Conservation (phyloP, 2,888 invertebrate genomes). For the Eueremaeus valkanovi region DNA sequence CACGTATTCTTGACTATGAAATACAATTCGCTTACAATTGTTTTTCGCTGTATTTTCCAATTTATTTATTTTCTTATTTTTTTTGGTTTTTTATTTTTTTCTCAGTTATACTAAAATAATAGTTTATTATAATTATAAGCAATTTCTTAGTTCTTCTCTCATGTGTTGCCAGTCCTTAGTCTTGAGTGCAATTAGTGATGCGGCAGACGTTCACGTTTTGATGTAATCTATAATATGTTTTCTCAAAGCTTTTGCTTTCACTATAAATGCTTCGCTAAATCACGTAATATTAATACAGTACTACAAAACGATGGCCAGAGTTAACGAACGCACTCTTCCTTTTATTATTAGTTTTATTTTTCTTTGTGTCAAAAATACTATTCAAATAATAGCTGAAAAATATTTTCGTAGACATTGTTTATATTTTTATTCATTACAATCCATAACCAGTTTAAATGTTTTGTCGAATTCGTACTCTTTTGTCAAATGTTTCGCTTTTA, state of each 20-base stretch:
- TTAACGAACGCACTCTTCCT: slow-evolving; percentile 10
- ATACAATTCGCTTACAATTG: not conserved
- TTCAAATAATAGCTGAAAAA: too few species aligned
- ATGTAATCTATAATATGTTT: slow-evolving; percentile 1
- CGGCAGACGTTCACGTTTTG: slow-evolving; percentile 2
- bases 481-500: too few species aligned
- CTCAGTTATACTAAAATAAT: not conserved
- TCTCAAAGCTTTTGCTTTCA: not conserved
- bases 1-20: not conserved
- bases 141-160: not conserved
- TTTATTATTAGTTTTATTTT: too few species aligned
- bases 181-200: not conserved
- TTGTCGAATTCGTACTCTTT: too few species aligned
- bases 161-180: not conserved
- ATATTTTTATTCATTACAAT: too few species aligned
- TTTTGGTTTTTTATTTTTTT: not conserved
- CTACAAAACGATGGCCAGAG: not conserved
- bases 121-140: not conserved
- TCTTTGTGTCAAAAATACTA: too few species aligned
- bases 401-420: too few species aligned
- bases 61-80: not conserved
- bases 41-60: not conserved
- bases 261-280: not conserved
- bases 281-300: too few species aligned
- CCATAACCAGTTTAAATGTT: too few species aligned